Evolutionary conservation across 37 sponge, comb jelly and placozoan species (phyloP), one percentile per base, ranked within the genome.

Genomic region (Spongia lamella): DNA sequence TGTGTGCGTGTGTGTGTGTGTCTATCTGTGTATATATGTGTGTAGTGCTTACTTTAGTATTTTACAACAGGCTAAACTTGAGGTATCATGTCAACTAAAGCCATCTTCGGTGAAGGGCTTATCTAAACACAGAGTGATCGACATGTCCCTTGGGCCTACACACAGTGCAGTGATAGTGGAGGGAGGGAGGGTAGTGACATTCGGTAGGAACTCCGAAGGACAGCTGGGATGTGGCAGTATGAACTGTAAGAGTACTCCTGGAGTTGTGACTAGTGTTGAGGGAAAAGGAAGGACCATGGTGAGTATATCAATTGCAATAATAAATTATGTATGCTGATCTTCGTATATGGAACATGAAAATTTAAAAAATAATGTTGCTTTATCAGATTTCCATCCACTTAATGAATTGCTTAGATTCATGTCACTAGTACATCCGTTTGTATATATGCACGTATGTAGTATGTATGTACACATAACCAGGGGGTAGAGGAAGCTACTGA

Each of bases 131-230:
- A 80, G 89, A 27, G 89, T 94, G 20, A 76, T 92, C 0, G 88
- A 94, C 63, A 85, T 91, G 71, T 74, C 94, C 1, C 75, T 97
- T 1, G 98, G 98, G 34, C 84, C 89, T 49, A 88, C 82, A 62
- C 98, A 97, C 79, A 81, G 92, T 19, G 81, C 89, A 54, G 84
- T 94, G 0, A 76, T 97, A 3, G 83, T 82, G 49, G 92, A 95
- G 29, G 73, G 77, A 19, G 96, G 96, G 13, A 64, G 52, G 64
- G 84, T 81, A n/a, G 40, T 74, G 66, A 84, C 98, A 17, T 94
- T 97, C 81, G 98, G 98, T 1, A 55, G 92, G 6, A 97, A 97
- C 63, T 63, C 49, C 16, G 90, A 86, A 39, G 98, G 98, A 3
- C 98, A 97, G 75, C 66, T 94, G 56, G 92, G 98, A 11, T 38